Evolutionary conservation across 1,140 invertebrate genomes (phyloP).

Genomic region (Aphis craccivora): DNA sequence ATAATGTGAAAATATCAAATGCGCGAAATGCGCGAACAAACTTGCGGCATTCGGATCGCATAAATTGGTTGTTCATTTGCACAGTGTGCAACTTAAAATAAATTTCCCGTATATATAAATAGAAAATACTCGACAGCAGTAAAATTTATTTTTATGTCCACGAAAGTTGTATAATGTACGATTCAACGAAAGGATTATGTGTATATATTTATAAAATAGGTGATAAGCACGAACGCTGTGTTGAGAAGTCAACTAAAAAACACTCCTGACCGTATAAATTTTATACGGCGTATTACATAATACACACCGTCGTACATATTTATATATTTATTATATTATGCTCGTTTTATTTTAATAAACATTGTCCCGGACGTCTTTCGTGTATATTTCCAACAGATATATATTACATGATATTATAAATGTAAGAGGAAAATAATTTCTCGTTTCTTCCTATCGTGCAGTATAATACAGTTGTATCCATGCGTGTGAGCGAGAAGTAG

Average conservation of each 20-base stretch:
- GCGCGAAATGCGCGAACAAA: not conserved
- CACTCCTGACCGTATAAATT: not conserved
- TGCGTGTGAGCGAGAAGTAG: not conserved
- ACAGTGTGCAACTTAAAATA: not conserved
- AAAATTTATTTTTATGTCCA: not conserved
- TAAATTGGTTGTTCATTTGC: not conserved
- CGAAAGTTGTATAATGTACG: not conserved
- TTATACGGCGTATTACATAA: not conserved
- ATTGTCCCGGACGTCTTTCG: not conserved
- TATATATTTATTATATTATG: not conserved
- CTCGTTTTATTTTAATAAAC: not conserved
- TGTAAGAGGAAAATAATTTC: not conserved
- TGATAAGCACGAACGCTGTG: not conserved
- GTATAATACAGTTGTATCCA: too few relatives aligned
- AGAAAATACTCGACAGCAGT: not conserved
- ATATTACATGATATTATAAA: not conserved
- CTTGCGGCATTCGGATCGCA: not conserved
- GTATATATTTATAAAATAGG: not conserved
- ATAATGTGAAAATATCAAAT: not conserved
- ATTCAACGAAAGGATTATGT: not conserved
- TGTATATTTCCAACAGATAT: not conserved
- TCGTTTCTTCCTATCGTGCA: not conserved
- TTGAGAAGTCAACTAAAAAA: not conserved
- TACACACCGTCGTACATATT: not conserved
- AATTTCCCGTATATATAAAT: not conserved